Conservation (phyloP, 2,888 invertebrate species). For the Mesorhabditis spiculigera region DNA sequence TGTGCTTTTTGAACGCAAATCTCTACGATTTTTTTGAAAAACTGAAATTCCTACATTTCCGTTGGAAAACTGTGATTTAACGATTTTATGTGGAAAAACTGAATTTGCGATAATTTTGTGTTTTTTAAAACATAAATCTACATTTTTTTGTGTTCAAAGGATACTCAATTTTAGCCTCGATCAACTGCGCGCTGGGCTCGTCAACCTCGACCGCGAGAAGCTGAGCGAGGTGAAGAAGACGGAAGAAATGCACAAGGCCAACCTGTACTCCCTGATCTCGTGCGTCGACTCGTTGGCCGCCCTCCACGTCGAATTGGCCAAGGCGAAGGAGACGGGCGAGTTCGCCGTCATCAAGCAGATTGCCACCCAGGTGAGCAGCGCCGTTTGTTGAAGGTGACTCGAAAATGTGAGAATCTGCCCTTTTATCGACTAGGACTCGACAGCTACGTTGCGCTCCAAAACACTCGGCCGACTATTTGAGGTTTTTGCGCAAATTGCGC, state of each 20-base stretch:
- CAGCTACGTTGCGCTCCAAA: too few relatives aligned
- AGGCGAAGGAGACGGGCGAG: slow-evolving; percentile 23
- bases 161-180: slow-evolving; percentile 31
- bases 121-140: background rate
- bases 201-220: slow-evolving; percentile 45
- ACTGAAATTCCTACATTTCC: background rate
- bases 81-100: too few relatives aligned
- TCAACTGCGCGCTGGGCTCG: slow-evolving; percentile 45
- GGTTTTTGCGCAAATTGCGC: too few relatives aligned
- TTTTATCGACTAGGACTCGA: too few relatives aligned
- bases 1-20: background rate
- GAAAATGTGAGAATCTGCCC: too few relatives aligned
- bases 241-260: slow-evolving; percentile 60
- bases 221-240: slow-evolving; percentile 43
- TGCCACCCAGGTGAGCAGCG: slow-evolving; percentile 21
- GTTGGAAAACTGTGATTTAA: background rate
- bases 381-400: too few relatives aligned
- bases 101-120: background rate
- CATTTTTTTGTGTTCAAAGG: background rate
- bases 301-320: slow-evolving; percentile 40
- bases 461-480: too few relatives aligned
- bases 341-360: slow-evolving; percentile 28
- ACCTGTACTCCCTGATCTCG: slow-evolving; percentile 63
- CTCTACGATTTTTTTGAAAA: background rate
- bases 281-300: slow-evolving; percentile 63